Evolutionary conservation across 2,797 vertebrate genomes (phyloP).

Genomic region (Helicolenus hilgendorfi): DNA sequence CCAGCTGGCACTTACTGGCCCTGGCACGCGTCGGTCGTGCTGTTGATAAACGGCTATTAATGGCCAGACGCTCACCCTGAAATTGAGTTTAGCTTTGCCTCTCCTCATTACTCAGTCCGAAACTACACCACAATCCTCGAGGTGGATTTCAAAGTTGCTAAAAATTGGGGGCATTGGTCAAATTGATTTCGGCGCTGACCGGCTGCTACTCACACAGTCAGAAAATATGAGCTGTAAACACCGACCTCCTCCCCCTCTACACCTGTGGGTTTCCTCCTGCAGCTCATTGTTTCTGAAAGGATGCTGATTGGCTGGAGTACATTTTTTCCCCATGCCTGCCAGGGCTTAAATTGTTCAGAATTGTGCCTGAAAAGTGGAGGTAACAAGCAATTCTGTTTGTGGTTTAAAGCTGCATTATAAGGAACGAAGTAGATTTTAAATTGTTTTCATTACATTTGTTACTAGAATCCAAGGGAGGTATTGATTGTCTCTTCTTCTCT

Average conservation of each 20-base stretch:
- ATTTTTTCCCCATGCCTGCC: neutral
- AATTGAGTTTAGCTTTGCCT: slow-evolving; percentile 70
- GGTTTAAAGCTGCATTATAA: neutral
- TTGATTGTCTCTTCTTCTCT: neutral
- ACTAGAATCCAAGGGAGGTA: neutral
- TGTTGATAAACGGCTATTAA: slow-evolving; percentile 76
- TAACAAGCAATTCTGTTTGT: slow-evolving; percentile 3
- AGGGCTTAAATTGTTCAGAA: neutral
- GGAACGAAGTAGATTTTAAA: neutral
- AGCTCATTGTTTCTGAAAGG: slow-evolving; percentile 39
- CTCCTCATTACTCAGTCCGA: slow-evolving; percentile 60
- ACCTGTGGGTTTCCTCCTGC: slow-evolving; percentile 1
- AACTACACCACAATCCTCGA: slow-evolving; percentile 28
- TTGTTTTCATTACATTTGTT: slow-evolving; percentile 29
- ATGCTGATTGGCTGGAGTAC: slow-evolving; percentile 16
- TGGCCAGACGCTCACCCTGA: slow-evolving; percentile 70
- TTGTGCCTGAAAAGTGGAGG: slow-evolving; percentile 1
- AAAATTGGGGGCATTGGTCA: slow-evolving; percentile 77
- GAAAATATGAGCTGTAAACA: slow-evolving; percentile 54
- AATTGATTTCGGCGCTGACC: slow-evolving; percentile 65
- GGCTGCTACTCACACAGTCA: slow-evolving; percentile 58
- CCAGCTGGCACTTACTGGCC: slow-evolving; percentile 76
- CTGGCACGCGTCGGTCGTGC: slow-evolving; percentile 36
- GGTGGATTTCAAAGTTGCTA: slow-evolving; percentile 61
- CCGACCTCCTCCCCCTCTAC: neutral